Evolutionary conservation across 2,888 invertebrate species (phyloP), one percentile per base, ranked within the genome.

Genomic region (Rhyacophila evoluta): DNA sequence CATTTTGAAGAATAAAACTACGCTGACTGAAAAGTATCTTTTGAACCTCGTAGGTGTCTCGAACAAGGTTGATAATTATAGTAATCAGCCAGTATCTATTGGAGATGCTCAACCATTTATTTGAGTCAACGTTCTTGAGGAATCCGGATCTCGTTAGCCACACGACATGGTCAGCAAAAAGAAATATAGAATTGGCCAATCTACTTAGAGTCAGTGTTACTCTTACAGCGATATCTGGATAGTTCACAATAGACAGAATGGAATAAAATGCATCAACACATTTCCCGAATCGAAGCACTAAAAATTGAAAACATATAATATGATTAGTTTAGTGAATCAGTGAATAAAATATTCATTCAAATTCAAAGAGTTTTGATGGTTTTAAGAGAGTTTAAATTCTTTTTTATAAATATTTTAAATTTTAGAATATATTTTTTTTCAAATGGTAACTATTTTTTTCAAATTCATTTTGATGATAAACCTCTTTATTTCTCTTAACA

Each of bases 61-160:
- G 91, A 0, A 92, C 88, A 78, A 97, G 87, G 85, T 95, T 96
- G 87, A 97, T 92, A 10, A 94, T 89, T 12, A 97, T 93, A 0
- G 95, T 94, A 81, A 95, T 89, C 0, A 97, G 86, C 97, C 97
- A 98, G 85, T 96, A 97, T 85, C 92, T 94, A 84, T 95, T 94
- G 1, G 94, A 92, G 6, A 92, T 88, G 69, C 88, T 89, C 74
- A 91, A 92, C 96, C 96, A 97, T 85, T 93, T 94, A 69, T 93
- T 92, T 0, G 93, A 90, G 85, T 97, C 92, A 0, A 95, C 91
- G 83, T 89, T 89, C 82, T 88, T 87, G 2, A 93, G 85, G 78
- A 92, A 88, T 25, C 95, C 95, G 41, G 93, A 92, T 83, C 94
- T 91, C 2, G 95, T 93, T 1, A 97, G 87, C 95, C 97, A 97